A percentile compares a stretch with the other conserved stretches of the same genome.
These are phyloP conservation scores for Sebastes taczanowskii DNA, from an alignment of 2,797 vertebrate genomes.

Conservation along the genomic window DNA sequence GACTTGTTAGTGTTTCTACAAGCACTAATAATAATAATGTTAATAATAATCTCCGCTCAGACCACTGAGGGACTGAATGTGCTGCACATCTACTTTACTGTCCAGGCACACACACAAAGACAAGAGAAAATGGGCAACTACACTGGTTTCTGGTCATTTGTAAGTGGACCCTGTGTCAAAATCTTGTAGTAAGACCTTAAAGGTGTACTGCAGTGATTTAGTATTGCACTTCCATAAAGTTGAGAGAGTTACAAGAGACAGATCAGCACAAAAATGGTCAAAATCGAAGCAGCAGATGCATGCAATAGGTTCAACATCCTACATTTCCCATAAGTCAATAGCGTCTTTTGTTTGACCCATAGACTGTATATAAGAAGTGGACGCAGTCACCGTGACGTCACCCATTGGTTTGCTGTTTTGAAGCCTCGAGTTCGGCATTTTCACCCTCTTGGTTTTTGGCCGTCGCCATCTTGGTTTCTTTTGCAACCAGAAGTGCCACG, in stretches of 20 bases:
- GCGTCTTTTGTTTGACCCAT: not conserved
- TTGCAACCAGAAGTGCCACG: too few species aligned
- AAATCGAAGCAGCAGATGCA: not conserved
- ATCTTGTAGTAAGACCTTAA: not conserved
- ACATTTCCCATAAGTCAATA: not conserved
- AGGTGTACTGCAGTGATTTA: not conserved
- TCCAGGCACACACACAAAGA: not conserved
- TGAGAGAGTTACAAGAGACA: not conserved
- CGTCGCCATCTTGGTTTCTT: too few species aligned
- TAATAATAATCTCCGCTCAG: not conserved
- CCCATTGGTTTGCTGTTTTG: too few species aligned
- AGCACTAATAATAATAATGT: constrained; percentile 21
- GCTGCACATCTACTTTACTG: not conserved
- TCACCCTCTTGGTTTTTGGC: too few species aligned
- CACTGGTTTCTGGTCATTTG: not conserved
- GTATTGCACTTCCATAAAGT: not conserved
- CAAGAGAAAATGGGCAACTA: not conserved
- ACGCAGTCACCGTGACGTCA: too few species aligned
- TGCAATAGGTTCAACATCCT: not conserved
- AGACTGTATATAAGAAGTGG: too few species aligned
- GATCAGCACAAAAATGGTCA: not conserved
- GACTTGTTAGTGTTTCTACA: constrained; percentile 16
- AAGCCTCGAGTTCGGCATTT: too few species aligned
- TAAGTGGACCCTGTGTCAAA: not conserved
- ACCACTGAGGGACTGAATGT: not conserved